Evolutionary conservation across 2,888 invertebrate species (phyloP).

Genomic region (Apeira syringaria): DNA sequence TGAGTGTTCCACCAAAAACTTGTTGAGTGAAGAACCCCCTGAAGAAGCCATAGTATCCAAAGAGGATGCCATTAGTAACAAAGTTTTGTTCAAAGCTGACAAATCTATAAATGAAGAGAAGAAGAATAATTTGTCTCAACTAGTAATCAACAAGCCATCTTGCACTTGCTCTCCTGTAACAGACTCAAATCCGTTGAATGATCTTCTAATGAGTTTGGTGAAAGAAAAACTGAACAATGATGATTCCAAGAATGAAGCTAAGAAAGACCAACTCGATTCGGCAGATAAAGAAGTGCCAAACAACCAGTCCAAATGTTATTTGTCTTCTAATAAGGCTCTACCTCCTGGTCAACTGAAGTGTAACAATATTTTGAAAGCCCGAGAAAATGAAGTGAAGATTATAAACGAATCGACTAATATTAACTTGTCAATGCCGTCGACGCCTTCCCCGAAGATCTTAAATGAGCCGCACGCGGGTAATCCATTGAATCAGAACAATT

Average conservation of each 20-base stretch:
- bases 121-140: conserved; percentile 69
- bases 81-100: conserved; percentile 72
- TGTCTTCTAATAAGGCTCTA: conserved; percentile 87
- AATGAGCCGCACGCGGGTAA: conserved; percentile 75
- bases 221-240: conserved; percentile 84
- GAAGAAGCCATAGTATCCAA: conserved; percentile 70
- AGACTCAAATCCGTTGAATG: conserved; percentile 75
- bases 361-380: conserved; percentile 94
- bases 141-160: conserved; percentile 69
- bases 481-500: conserved; percentile 54
- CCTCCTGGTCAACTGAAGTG: conserved; percentile 97
- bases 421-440: conserved; percentile 71
- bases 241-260: conserved; percentile 86
- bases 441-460: conserved; percentile 77
- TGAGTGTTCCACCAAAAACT: conserved; percentile 65
- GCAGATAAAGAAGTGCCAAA: conserved; percentile 86
- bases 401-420: conserved; percentile 73
- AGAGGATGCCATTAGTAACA: conserved; percentile 76
- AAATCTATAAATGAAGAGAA: conserved; percentile 65
- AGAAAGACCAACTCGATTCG: conserved; percentile 78
- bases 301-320: conserved; percentile 87
- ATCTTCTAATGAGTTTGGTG: conserved; percentile 76
- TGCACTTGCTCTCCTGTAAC: conserved; percentile 75
- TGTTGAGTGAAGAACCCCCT: conserved; percentile 63
- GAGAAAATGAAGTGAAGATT: conserved; percentile 77